Evolutionary conservation across 2,113 vertebrate genomes (phyloP).

Genomic region (Psettodes erumei): DNA sequence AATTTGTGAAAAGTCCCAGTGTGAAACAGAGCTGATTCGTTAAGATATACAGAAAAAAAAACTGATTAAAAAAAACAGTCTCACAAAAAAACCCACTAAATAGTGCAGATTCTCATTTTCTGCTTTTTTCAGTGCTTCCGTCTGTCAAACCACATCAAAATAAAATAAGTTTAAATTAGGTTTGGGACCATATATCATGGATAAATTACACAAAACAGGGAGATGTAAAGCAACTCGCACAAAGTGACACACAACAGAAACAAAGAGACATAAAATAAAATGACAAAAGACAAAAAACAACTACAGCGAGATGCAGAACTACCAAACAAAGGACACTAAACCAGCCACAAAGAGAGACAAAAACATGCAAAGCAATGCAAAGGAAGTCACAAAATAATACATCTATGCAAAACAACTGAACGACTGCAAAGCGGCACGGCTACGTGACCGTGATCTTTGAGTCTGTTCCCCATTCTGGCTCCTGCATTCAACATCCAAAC

Average conservation of each 20-base stretch:
- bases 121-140: background rate
- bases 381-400: background rate
- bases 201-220: background rate
- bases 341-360: background rate
- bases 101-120: background rate
- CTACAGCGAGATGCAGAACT: background rate
- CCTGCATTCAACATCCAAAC: background rate
- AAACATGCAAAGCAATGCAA: background rate
- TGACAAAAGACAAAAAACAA: background rate
- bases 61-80: background rate
- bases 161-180: background rate
- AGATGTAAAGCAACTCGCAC: background rate
- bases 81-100: background rate
- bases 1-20: constrained; percentile 38
- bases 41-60: background rate
- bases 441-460: background rate
- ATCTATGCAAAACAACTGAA: background rate
- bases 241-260: background rate
- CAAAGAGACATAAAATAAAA: background rate
- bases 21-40: background rate
- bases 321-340: background rate
- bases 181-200: no score
- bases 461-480: background rate
- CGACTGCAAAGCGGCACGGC: background rate
- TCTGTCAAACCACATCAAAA: background rate